These are phyloP conservation scores for Eulacestoma nigropectus DNA, from an alignment of 2,113 vertebrate species.

Conservation along the genomic window DNA sequence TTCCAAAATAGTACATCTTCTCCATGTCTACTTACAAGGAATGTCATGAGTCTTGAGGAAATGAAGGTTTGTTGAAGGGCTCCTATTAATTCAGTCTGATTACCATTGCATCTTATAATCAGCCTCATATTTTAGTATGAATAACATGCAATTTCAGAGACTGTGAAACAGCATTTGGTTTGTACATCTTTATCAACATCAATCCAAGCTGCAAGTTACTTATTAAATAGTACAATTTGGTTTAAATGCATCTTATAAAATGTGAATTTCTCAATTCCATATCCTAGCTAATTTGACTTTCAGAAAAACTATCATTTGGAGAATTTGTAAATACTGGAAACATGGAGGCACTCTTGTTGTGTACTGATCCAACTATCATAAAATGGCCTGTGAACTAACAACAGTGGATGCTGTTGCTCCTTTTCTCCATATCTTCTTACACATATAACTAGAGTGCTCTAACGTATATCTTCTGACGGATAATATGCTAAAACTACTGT, in stretches of 20 bases:
- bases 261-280: slow-evolving; percentile 22
- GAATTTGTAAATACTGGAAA: slow-evolving; percentile 36
- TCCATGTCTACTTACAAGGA: slow-evolving; percentile 49
- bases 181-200: slow-evolving; percentile 60
- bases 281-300: slow-evolving; percentile 52
- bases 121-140: slow-evolving; percentile 69
- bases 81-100: slow-evolving; percentile 75
- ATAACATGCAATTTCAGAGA: slow-evolving; percentile 67
- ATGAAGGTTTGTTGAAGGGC: slow-evolving; percentile 63
- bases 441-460: slow-evolving; percentile 1
- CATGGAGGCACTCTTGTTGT: not conserved
- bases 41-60: slow-evolving; percentile 53
- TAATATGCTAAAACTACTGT: slow-evolving; percentile 59
- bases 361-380: not conserved
- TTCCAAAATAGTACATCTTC: not conserved
- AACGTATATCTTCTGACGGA: slow-evolving; percentile 11
- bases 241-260: slow-evolving; percentile 60
- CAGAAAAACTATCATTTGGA: slow-evolving; percentile 20
- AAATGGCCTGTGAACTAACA: not conserved
- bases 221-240: slow-evolving; percentile 67
- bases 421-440: not conserved
- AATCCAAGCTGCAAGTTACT: slow-evolving; percentile 59
- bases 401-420: not conserved
- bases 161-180: slow-evolving; percentile 60
- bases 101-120: slow-evolving; percentile 70